Evolutionary conservation across 2,113 vertebrate genomes (phyloP), one percentile per base, ranked within the genome.

Genomic region (Tetraodon nigroviridis): DNA sequence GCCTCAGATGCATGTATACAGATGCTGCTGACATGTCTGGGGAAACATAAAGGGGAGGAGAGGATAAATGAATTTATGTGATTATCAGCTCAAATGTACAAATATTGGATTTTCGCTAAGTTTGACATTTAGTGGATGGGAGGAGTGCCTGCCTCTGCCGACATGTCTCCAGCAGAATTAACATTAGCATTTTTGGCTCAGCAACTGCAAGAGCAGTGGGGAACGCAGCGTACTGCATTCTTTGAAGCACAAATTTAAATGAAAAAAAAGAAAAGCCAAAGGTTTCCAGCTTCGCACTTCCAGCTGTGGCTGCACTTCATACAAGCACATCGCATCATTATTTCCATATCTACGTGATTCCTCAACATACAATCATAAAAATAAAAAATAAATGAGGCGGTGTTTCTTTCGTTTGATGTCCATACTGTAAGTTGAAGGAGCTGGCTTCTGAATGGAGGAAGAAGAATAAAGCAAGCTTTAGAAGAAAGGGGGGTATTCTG

Each of bases 111-210:
- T 56, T 58, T 57, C 29, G 44, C 6, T 48, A 41, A 24, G 7
- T 48, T n/a, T 58, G n/a, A 21, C 44, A 59, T 55, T 71, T 69
- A 58, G 20, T 22, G 2, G 37, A 1, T 1, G 1, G 22, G 24
- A 64, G 40, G 46, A 16, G 18, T 45, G 8, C 14, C 53, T 5
- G n/a, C 54, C 29, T 46, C 22, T 3, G 45, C 1, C 2, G 27
- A 29, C 27, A 37, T 67, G 58, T 71, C 13, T 44, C 20, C 24
- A 6, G 29, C 29, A 6, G 29, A 24, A 24, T 10, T 32, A 32
- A 71, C 22, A 49, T 61, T 21, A 65, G 61, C 15, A 40, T 3
- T 53, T 69, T 67, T 73, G 61, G 24, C 32, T 63, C 45, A 22
- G 54, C 24, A 57, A 55, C 29, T 53, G 54, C 50, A 47, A 18